phyloP scores from a whole-genome alignment of 2,113 vertebrate species.

The Egretta garzetta region DNA sequence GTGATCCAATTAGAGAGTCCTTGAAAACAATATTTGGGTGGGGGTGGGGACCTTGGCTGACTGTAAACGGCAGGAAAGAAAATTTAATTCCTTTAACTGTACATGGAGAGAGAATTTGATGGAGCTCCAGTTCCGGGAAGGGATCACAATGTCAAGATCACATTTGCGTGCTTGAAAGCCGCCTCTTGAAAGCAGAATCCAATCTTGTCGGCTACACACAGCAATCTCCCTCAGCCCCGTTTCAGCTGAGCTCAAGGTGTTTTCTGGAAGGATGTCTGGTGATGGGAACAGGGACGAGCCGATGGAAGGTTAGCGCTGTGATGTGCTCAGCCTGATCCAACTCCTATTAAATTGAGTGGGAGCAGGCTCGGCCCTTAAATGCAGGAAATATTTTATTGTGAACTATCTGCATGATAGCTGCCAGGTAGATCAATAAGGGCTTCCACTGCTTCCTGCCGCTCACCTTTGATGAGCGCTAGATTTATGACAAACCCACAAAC shows the following conservation, averaged over 20 bases:
- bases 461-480: slow-evolving; percentile 43
- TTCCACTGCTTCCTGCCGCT: slow-evolving; percentile 41
- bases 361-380: slow-evolving; percentile 24
- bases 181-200: neutral
- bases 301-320: neutral
- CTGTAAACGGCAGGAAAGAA: neutral
- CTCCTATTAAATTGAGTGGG: neutral
- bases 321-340: neutral
- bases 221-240: neutral
- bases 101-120: neutral
- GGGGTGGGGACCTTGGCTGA: neutral
- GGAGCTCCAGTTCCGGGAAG: neutral
- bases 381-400: slow-evolving; percentile 42
- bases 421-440: slow-evolving; percentile 48
- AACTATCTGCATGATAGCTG: slow-evolving; percentile 34
- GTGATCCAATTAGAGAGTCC: neutral
- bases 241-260: neutral
- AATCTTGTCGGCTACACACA: neutral
- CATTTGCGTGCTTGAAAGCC: neutral
- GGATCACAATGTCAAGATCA: neutral
- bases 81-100: neutral
- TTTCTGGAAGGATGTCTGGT: neutral
- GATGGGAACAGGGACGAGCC: neutral
- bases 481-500: slow-evolving; percentile 34
- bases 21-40: neutral